phyloP scores from a whole-genome alignment of 2,888 invertebrate species.

The Eristalis intricaria region DNA sequence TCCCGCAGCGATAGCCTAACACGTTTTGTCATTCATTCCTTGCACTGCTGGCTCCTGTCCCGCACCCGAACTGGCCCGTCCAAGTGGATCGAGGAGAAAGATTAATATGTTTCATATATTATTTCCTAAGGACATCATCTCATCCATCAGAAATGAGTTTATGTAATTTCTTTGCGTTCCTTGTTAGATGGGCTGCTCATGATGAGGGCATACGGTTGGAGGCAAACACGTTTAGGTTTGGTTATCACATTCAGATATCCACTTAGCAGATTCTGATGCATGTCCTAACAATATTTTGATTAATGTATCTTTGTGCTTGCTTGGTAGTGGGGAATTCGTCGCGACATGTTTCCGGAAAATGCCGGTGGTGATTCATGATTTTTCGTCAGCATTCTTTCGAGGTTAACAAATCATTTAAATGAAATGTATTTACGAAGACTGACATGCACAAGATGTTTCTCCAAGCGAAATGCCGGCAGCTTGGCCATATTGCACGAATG shows the following conservation, averaged over 20 bases:
- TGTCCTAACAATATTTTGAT: constrained; percentile 17
- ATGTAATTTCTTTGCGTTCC: not conserved
- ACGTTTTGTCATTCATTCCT: constrained; percentile 16
- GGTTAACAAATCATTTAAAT: no score
- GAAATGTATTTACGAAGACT: no score
- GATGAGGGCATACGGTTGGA: not conserved
- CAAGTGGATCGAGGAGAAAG: constrained; percentile 2
- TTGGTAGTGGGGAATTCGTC: not conserved
- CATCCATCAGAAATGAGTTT: constrained; percentile 28
- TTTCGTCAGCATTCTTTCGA: not conserved
- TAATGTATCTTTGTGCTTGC: constrained; percentile 4
- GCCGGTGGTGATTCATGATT: not conserved
- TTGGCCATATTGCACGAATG: no score
- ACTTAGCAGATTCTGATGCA: constrained; percentile 3
- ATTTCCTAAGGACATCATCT: constrained; percentile 27
- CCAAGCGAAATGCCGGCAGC: no score
- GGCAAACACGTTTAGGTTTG: not conserved
- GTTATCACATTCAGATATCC: constrained; percentile 5
- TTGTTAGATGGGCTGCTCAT: not conserved
- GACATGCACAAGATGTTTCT: no score
- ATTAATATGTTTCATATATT: constrained; percentile 37
- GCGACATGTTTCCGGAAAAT: not conserved
- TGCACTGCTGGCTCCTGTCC: not conserved
- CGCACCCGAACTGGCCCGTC: not conserved
- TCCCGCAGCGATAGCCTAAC: constrained; percentile 14